phyloP scores from a whole-genome alignment of 2,113 vertebrate genomes.

The Amphiprion percula region DNA sequence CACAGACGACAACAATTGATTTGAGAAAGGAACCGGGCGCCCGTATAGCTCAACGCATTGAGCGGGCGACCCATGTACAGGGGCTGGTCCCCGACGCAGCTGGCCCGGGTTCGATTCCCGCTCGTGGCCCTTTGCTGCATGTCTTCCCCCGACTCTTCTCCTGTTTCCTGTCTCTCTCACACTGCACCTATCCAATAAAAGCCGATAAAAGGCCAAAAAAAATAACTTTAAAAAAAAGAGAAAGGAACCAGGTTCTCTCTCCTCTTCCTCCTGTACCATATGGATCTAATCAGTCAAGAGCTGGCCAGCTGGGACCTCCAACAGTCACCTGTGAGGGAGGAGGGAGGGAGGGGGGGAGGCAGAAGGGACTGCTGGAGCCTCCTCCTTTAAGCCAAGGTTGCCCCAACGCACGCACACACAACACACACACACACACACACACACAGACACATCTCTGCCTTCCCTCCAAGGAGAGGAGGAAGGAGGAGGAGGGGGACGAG shows the following conservation, averaged over 20 bases:
- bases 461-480: slow-evolving; percentile 61
- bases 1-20: slow-evolving; percentile 13
- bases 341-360: slow-evolving; percentile 55
- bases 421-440: slow-evolving; percentile 36
- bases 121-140: too few species aligned
- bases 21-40: slow-evolving; percentile 31
- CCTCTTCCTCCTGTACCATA: slow-evolving; percentile 86
- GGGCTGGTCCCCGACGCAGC: too few species aligned
- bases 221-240: too few species aligned
- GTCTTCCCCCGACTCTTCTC: too few species aligned
- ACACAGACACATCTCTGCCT: slow-evolving; percentile 49
- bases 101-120: too few species aligned
- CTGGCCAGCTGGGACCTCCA: slow-evolving; percentile 96
- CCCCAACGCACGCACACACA: slow-evolving; percentile 51
- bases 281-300: slow-evolving; percentile 97
- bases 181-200: too few species aligned
- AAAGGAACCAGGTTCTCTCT: slow-evolving; percentile 43
- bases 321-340: slow-evolving; percentile 94
- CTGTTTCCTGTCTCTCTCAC: too few species aligned
- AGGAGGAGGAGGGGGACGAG: slow-evolving; percentile 13
- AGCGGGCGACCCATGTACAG: too few species aligned
- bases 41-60: too few species aligned
- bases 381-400: slow-evolving; percentile 81
- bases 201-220: too few species aligned
- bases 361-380: slow-evolving; percentile 79